These are phyloP conservation scores for Synanthedon formicaeformis DNA, from an alignment of 2,888 invertebrate genomes.

Conservation along the genomic window DNA sequence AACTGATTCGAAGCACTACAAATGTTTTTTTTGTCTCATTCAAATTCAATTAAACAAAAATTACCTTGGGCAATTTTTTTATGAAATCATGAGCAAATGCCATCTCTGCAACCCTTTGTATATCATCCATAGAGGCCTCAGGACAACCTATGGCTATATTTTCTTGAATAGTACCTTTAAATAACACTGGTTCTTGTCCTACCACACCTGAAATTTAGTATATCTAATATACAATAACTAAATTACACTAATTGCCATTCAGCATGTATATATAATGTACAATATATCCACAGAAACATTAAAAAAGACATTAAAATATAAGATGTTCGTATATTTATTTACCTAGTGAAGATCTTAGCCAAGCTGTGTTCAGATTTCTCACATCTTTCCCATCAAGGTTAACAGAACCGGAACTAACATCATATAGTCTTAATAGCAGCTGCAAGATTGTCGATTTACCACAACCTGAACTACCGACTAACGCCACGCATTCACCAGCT, in stretches of 20 bases:
- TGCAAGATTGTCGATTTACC: constrained; percentile 86
- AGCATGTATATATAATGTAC: neutral
- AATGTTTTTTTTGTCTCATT: no score
- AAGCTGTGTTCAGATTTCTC: constrained; percentile 76
- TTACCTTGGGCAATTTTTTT: constrained; percentile 75
- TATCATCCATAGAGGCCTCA: constrained; percentile 74
- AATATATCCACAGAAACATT: neutral
- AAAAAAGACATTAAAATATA: neutral
- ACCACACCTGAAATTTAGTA: constrained; percentile 72
- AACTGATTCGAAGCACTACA: neutral
- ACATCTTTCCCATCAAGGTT: constrained; percentile 76
- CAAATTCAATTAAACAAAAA: neutral
- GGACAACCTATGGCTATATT: constrained; percentile 80
- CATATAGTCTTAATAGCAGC: constrained; percentile 80
- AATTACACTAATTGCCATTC: no score
- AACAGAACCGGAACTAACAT: constrained; percentile 71
- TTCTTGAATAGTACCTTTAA: constrained; percentile 81
- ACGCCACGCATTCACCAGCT: constrained; percentile 77
- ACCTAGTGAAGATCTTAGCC: constrained; percentile 82
- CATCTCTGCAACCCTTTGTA: constrained; percentile 77
- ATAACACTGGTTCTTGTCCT: constrained; percentile 88
- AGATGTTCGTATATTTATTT: constrained; percentile 6
- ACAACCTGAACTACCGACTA: constrained; percentile 82
- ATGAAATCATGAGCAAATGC: constrained; percentile 85
- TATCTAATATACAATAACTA: no score